Evolutionary conservation across 2,797 vertebrate genomes (phyloP).

Genomic region (Eurystomus glaucurus): DNA sequence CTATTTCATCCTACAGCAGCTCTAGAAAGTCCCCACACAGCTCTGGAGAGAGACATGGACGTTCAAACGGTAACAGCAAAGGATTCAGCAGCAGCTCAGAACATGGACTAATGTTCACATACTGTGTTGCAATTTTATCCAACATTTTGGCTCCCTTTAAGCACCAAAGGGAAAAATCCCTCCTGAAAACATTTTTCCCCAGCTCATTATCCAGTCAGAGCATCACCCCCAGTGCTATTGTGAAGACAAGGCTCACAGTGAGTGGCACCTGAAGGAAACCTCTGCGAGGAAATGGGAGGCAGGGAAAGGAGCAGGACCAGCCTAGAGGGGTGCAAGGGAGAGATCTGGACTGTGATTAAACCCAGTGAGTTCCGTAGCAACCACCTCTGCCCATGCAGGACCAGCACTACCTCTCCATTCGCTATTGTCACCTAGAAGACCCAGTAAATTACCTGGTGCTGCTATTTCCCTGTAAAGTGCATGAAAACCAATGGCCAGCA

Average conservation of each 20-base stretch:
- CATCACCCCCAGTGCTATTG: background rate
- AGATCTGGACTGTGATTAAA: background rate
- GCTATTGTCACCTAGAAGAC: background rate
- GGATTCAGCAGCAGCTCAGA: background rate
- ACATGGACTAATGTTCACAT: background rate
- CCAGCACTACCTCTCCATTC: background rate
- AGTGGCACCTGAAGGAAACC: background rate
- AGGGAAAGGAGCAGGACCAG: background rate
- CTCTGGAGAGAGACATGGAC: accelerated
- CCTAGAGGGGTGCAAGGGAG: background rate
- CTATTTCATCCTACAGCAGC: background rate
- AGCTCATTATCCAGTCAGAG: background rate
- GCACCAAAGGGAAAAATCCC: background rate
- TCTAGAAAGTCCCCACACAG: accelerated
- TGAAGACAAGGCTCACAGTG: background rate
- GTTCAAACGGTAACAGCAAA: accelerated
- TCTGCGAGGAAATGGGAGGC: background rate
- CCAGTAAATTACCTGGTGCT: background rate
- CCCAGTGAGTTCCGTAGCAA: background rate
- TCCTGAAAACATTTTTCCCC: background rate
- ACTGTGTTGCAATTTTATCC: background rate
- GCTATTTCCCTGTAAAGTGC: background rate
- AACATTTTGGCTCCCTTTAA: background rate
- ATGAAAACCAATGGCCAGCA: background rate
- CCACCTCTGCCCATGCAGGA: background rate